Evolutionary conservation across 2,113 vertebrate species (phyloP).

Genomic region (Tiliqua scincoides): DNA sequence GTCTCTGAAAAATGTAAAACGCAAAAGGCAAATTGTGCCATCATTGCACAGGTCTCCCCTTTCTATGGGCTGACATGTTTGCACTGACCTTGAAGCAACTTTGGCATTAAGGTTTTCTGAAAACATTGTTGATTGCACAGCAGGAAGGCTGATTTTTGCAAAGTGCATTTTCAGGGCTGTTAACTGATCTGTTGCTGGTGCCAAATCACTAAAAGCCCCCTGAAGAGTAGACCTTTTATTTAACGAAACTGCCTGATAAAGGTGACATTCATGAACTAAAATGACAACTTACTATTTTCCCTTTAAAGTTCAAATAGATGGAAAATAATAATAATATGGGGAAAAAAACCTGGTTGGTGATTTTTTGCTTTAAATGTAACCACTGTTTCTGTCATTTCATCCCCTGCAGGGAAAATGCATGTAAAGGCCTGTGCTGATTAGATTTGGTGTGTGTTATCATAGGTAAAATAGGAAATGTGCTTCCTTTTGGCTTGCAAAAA

Average conservation of each 20-base stretch:
- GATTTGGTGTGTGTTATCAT: not conserved
- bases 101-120: slow-evolving; percentile 54
- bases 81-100: slow-evolving; percentile 43
- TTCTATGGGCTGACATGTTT: slow-evolving; percentile 14
- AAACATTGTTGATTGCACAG: slow-evolving; percentile 59
- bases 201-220: slow-evolving; percentile 33
- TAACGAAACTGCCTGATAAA: slow-evolving; percentile 46
- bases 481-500: slow-evolving; percentile 29
- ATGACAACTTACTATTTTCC: slow-evolving; percentile 37
- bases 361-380: slow-evolving; percentile 7
- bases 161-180: slow-evolving; percentile 30
- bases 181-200: slow-evolving; percentile 18
- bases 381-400: not conserved
- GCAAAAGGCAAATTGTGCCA: not conserved
- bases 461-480: slow-evolving; percentile 40
- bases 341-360: not conserved
- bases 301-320: slow-evolving; percentile 42
- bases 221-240: slow-evolving; percentile 33
- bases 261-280: slow-evolving; percentile 55
- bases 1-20: not conserved
- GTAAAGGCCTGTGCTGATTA: slow-evolving; percentile 27
- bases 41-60: not conserved
- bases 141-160: slow-evolving; percentile 49
- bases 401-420: not conserved
- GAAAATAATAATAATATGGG: not conserved